Percentiles rank a stretch among this genome's conserved stretches.
These are phyloP conservation scores for Promerops cafer DNA, from an alignment of 2,113 vertebrate genomes.

Conservation along the genomic window DNA sequence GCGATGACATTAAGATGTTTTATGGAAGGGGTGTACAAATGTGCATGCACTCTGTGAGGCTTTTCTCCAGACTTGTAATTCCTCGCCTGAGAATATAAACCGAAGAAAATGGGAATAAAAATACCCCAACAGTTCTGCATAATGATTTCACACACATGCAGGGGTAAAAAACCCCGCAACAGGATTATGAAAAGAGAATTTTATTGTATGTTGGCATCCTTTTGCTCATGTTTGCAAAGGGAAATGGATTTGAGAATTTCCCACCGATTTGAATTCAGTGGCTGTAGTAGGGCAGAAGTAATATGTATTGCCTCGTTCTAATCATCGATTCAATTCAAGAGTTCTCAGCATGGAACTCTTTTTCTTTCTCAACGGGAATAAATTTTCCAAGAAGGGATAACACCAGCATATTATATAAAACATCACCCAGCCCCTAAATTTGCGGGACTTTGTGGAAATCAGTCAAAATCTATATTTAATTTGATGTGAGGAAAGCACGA, in stretches of 20 bases:
- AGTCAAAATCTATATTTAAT: conserved; percentile 22
- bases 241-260: conserved; percentile 21
- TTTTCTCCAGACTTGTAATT: not conserved
- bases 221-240: conserved; percentile 8
- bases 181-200: not conserved
- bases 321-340: conserved; percentile 8
- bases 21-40: not conserved
- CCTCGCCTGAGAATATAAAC: not conserved
- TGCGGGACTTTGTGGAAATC: not conserved
- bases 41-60: not conserved
- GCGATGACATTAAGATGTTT: not conserved
- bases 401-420: not conserved
- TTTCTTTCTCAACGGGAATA: conserved; percentile 19
- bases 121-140: not conserved
- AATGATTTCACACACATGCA: not conserved
- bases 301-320: not conserved
- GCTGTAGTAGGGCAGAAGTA: conserved; percentile 22
- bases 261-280: not conserved
- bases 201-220: not conserved
- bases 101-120: not conserved
- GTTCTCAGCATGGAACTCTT: conserved; percentile 19
- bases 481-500: not conserved
- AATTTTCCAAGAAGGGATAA: conserved; percentile 18
- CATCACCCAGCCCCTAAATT: not conserved
- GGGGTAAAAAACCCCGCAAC: not conserved